A percentile compares a stretch with the other conserved stretches of the same genome.
These are phyloP conservation scores for Axis porcinus DNA, from an alignment of 2,113 vertebrate species.

Conservation along the genomic window DNA sequence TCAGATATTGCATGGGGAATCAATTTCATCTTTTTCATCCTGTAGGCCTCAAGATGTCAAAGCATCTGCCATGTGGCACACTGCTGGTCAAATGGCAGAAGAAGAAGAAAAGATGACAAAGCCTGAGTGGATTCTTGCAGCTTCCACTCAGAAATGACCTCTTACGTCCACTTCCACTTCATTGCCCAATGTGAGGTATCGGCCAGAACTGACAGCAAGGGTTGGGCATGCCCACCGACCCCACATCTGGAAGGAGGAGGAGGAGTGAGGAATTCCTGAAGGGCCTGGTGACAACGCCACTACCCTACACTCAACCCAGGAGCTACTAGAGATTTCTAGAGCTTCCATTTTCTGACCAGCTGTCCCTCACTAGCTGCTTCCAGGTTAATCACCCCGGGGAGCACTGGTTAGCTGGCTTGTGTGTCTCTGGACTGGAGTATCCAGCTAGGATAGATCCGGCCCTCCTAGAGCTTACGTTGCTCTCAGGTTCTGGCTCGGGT, in stretches of 20 bases:
- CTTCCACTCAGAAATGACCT: not conserved
- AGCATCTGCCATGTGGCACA: not conserved
- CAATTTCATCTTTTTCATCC: not conserved
- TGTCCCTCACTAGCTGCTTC: not conserved
- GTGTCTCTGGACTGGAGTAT: not conserved
- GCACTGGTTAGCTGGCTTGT: not conserved
- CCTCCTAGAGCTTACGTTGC: not conserved
- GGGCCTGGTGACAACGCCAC: not conserved
- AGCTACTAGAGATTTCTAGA: not conserved
- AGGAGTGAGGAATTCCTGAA: not conserved
- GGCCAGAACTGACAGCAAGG: not conserved
- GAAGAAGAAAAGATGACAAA: not conserved
- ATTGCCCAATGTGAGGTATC: not conserved
- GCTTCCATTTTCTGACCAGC: not conserved
- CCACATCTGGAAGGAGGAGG: not conserved
- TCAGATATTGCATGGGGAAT: not conserved
- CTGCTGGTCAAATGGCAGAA: not conserved
- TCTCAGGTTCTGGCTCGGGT: fast-evolving
- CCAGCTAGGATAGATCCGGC: not conserved
- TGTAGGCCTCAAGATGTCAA: not conserved
- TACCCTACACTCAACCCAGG: not conserved
- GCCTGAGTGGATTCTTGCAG: not conserved
- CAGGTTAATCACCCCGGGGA: not conserved
- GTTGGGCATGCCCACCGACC: not conserved
- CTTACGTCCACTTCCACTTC: not conserved